phyloP scores from a whole-genome alignment of 2,797 vertebrate species.

The Salarias fasciatus region DNA sequence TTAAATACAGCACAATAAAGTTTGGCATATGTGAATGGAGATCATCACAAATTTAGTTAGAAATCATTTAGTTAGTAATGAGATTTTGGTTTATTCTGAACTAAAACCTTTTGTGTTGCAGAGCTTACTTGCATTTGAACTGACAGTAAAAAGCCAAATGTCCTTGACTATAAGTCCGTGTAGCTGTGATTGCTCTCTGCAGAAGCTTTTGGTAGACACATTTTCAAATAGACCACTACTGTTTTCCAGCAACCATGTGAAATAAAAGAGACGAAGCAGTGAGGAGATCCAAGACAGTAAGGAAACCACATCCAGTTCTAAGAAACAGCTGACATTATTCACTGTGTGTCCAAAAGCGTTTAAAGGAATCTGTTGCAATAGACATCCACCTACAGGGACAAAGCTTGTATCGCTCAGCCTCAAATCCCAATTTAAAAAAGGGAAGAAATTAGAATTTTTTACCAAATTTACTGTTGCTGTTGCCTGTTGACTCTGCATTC shows the following conservation, averaged over 20 bases:
- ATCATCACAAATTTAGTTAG: too few species aligned
- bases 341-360: slow-evolving; percentile 44
- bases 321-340: slow-evolving; percentile 71
- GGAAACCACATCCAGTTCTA: slow-evolving; percentile 54
- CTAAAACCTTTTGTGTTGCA: too few species aligned
- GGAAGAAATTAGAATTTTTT: slow-evolving; percentile 28
- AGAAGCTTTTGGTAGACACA: slow-evolving; percentile 12
- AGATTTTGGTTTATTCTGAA: too few species aligned
- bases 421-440: slow-evolving; percentile 8
- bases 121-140: too few species aligned
- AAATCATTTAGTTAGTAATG: too few species aligned
- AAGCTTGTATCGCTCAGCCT: slow-evolving; percentile 38
- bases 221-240: slow-evolving; percentile 27
- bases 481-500: slow-evolving; percentile 41
- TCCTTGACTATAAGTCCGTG: too few species aligned
- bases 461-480: slow-evolving; percentile 48
- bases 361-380: slow-evolving; percentile 47
- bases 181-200: not conserved
- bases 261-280: slow-evolving; percentile 9
- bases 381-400: slow-evolving; percentile 29
- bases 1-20: too few species aligned
- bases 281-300: slow-evolving; percentile 30
- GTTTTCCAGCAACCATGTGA: slow-evolving; percentile 57
- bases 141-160: too few species aligned
- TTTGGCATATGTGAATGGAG: too few species aligned